phyloP scores from a whole-genome alignment of 2,113 vertebrate genomes.

The Geothlypis trichas region DNA sequence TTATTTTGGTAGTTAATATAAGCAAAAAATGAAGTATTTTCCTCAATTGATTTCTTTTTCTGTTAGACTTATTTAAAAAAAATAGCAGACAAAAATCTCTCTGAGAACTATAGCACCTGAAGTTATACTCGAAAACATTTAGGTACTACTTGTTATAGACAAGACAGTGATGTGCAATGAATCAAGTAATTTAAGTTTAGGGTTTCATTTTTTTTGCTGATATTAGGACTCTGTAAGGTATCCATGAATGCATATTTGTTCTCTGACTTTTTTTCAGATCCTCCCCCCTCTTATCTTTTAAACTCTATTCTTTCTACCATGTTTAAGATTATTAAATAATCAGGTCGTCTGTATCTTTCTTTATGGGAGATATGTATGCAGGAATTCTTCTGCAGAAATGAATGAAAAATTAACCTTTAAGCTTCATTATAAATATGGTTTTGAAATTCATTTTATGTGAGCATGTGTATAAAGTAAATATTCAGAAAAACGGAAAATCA shows the following conservation, averaged over 20 bases:
- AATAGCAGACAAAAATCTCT: background rate
- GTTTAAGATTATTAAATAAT: background rate
- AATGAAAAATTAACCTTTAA: background rate
- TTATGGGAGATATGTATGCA: background rate
- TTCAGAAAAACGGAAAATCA: background rate
- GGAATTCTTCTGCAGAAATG: background rate
- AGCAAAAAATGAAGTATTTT: background rate
- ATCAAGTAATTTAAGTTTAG: background rate
- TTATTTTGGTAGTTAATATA: background rate
- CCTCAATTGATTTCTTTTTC: background rate
- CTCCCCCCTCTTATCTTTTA: accelerated
- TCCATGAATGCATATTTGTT: background rate
- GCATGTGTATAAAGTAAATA: background rate
- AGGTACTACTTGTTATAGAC: background rate
- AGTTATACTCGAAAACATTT: background rate
- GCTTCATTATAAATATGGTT: background rate
- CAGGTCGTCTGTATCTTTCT: background rate
- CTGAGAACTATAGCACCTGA: background rate
- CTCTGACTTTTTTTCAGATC: background rate
- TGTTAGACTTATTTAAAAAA: background rate
- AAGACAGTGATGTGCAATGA: background rate
- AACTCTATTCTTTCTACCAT: background rate
- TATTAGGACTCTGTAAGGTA: background rate
- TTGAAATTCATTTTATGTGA: background rate
- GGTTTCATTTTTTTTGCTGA: background rate